Base-by-base conservation (phyloP, 2,797 vertebrate genomes). In the Poeciliopsis turneri region DNA sequence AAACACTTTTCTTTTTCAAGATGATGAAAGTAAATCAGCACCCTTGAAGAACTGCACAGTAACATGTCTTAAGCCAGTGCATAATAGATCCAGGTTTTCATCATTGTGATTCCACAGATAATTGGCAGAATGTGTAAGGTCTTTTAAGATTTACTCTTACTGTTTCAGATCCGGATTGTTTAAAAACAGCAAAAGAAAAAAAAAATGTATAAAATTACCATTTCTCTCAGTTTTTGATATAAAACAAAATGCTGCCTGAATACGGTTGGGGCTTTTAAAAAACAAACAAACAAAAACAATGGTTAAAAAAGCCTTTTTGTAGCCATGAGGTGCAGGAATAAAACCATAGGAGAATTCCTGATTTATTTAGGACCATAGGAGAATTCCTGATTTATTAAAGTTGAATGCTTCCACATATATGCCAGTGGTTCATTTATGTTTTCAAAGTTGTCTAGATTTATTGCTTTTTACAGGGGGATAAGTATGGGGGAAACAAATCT, bases 371-470 rank as follows among this genome's bases (percentile, higher is more conserved):
- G 6, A 78, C 77, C 71, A 70, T 36, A 84, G 77, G 33, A 46
- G 71, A 64, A 70, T 66, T 78, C 13, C 10, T 71, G 30, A 59
- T 61, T 81, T 80, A 81, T 78, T 79, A 79, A 84, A 70, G 64
- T 55, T 66, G 43, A 83, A 80, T 41, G 39, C 36, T 59, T 78
- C 76, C 55, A 82, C 28, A 78, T 70, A 39, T 36, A 55, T 57
- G 72, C 33, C 71, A 61, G 30, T 68, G 46, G 74, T 79, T 53
- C 8, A 12, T 88, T 83, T 45, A 78, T 15, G 75, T 87, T 28
- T 74, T 78, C 72, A 87, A 82, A 84, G 73, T 72, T 72, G 47
- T 25, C 47, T 77, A 79, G 68, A 86, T 84, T 25, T 70, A 77
- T 88, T 73, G 70, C 46, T 68, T 16, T 66, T 69, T 72, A 30